Base-by-base conservation (phyloP, 2,888 invertebrate genomes). In the Hypsopygia costalis region DNA sequence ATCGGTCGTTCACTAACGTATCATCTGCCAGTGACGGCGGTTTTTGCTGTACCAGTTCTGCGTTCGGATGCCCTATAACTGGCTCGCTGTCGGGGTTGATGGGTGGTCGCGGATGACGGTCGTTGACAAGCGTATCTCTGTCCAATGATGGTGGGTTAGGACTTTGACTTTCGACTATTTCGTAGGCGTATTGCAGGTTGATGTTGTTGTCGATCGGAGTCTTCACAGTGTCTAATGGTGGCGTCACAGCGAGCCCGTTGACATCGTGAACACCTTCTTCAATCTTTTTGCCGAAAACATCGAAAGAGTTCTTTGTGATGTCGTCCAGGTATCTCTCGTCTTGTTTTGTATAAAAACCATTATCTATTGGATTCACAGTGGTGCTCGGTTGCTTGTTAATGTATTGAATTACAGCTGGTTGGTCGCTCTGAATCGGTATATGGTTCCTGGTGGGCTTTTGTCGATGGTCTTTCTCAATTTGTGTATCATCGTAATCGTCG, bases 291-390 rank as follows among this genome's bases (percentile, higher is more conserved):
- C 93, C 94, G 62, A 94, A 94, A 52, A 93, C 91, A 20, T 93
- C 93, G 60, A 94, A 94, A 41, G 93, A 94, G 58, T 93, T 93
- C 65, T 92, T 93, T 2, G 94, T 94, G 40, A 93, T 93, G 58
- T 94, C 94, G 57, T 94, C 94, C 46, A 94, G 83, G 47, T 92
- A 90, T 41, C 91, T 90, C 59, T 93, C 90, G 64, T 91, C 90
- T 48, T 93, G 93, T 64, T 92, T 92, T 8, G 93, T 93, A 73
- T 93, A 92, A 69, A 92, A 92, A 25, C 90, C 89, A 56, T 92
- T 90, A 68, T 91, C 83, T 55, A 88, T 73, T 5, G 92, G 90
- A 58, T 89, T 90, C 10, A 90, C 78, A 5, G 92, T 92, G 0
- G 91, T 89, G 59, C 66, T 81, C 0, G 75, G 81, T 16, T 74